Conservation (phyloP, 2,888 invertebrate species). For the Furcula furcula region DNA sequence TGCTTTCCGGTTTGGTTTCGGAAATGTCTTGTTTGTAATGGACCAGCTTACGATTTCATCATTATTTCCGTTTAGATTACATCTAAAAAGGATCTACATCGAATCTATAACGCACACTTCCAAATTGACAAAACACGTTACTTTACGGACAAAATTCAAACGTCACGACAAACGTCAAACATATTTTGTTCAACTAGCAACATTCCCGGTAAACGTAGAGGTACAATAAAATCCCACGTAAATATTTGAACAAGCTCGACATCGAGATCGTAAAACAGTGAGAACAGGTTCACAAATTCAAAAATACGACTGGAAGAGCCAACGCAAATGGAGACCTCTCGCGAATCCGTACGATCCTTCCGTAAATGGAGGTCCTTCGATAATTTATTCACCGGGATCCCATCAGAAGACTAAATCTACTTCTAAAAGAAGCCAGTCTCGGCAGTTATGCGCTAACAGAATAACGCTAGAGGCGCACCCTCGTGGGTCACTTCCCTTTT, state of each 20-base stretch:
- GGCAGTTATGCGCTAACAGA: slow-evolving; percentile 36
- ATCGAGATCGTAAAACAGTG: slow-evolving; percentile 15
- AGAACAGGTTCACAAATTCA: slow-evolving; percentile 16
- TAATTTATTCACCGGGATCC: slow-evolving; percentile 27
- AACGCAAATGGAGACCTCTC: slow-evolving; percentile 18
- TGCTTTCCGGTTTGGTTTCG: slow-evolving; percentile 37
- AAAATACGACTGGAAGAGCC: slow-evolving; percentile 13
- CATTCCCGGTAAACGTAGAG: too few species aligned
- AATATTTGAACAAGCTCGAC: slow-evolving; percentile 6
- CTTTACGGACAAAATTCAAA: too few species aligned
- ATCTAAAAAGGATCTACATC: too few species aligned
- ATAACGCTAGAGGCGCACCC: slow-evolving; percentile 39
- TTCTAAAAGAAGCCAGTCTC: slow-evolving; percentile 18
- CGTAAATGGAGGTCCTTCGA: slow-evolving; percentile 17
- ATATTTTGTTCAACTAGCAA: too few species aligned
- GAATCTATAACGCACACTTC: too few species aligned
- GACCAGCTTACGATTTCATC: too few species aligned
- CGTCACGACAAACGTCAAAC: too few species aligned
- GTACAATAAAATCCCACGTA: slow-evolving; percentile 11
- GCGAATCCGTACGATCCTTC: slow-evolving; percentile 17
- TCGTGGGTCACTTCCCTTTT: slow-evolving; percentile 46
- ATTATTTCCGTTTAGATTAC: too few species aligned
- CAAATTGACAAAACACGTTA: too few species aligned
- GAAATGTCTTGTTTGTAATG: too few species aligned
- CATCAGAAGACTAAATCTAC: slow-evolving; percentile 17